Base-by-base conservation (phyloP, 1,140 invertebrate genomes). In the Spodoptera frugiperda region DNA sequence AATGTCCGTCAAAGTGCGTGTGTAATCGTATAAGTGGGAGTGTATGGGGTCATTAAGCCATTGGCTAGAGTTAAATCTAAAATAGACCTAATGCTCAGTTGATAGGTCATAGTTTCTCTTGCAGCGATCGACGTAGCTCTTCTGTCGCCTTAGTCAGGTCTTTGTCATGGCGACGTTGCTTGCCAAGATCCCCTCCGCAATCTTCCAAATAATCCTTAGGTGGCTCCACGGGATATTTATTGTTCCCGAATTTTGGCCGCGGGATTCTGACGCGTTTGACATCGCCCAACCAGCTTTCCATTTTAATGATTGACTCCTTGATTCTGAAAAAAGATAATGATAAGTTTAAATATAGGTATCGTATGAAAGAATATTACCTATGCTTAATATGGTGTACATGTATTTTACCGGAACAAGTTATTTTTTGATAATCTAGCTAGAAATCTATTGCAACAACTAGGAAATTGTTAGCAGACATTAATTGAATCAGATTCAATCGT, bases 261-360 rank as follows among this genome's bases (percentile, higher is more conserved):
- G 97, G 97, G 80, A 98, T 98, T 79, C 96, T 95, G 73, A 97
- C 96, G 84, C 96, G 95, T 93, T 97, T 97, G 33, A 98, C 96
- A 87, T 98, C 97, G 61, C 95, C 96, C 82, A 98, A 91, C 96
- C 97, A 97, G 79, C 96, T 96, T 87, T 97, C 97, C 97, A 97
- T 97, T 82, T 91, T 71, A 33, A 71, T 44, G 12, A n/a, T 17
- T 51, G 48, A 54, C 65, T 65, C 30, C 11, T 44, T 21, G 6
- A 4, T 25, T 17, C 71, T 73, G 68, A 9, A 71, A 71, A 55
- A 19, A 44, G 4, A 54, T 4, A n/a, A 53, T 17, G 9, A 15
- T 2, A 14, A 25, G 10, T 11, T 21, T 61, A 11, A 65, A 21
- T 49, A 67, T 21, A 21, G 21, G 33, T 39, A 39, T n/a, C 33